Conservation (phyloP, 1,140 invertebrate species). For the Zaprionus davidi region DNA sequence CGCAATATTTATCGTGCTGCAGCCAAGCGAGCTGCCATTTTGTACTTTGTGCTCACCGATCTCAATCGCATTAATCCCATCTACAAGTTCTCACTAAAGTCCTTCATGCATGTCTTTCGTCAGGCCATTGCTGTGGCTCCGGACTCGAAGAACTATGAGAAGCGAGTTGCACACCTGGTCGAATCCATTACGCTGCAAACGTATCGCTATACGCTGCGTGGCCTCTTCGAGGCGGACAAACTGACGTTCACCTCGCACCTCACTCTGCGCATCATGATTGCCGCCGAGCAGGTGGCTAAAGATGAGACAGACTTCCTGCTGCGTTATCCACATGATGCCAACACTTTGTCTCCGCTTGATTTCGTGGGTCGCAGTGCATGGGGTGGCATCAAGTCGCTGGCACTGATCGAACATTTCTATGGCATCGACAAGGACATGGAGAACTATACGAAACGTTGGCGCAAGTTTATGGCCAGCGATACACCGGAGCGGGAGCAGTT, state of each 20-base stretch:
- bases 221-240: conserved; percentile 97
- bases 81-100: conserved; percentile 98
- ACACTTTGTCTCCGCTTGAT: conserved; percentile 90
- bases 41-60: conserved; percentile 98
- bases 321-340: conserved; percentile 89
- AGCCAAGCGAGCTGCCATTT: conserved; percentile 93
- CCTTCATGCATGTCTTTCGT: conserved; percentile 96
- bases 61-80: conserved; percentile 97
- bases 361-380: conserved; percentile 93
- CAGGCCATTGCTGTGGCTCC: conserved; percentile 92
- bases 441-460: conserved; percentile 95
- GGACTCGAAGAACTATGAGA: conserved; percentile 87
- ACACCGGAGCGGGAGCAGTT: conserved; percentile 96
- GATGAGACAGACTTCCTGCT: conserved; percentile 95
- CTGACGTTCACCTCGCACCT: conserved; percentile 96
- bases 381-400: conserved; percentile 94
- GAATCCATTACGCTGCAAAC: conserved; percentile 95
- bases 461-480: conserved; percentile 96
- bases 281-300: conserved; percentile 88
- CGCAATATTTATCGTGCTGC: conserved; percentile 95
- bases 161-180: conserved; percentile 91
- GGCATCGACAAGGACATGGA: conserved; percentile 97
- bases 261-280: conserved; percentile 90
- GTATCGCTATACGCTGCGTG: conserved; percentile 94
- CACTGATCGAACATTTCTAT: conserved; percentile 92